Evolutionary conservation across 2,888 invertebrate genomes (phyloP).

Genomic region (Drosophila parthenogenetica): DNA sequence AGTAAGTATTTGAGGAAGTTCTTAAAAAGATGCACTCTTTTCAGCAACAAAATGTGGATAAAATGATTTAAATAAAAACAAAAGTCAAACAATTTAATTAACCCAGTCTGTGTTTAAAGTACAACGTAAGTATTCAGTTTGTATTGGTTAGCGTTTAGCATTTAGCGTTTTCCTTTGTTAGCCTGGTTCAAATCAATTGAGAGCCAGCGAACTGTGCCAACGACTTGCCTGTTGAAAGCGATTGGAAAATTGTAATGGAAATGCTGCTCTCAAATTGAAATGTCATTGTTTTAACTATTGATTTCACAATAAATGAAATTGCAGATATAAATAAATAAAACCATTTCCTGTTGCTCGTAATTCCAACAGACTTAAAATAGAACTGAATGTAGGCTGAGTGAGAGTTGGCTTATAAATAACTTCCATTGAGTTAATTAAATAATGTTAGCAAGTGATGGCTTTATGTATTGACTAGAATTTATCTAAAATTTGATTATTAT

Average conservation of each 20-base stretch:
- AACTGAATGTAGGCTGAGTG: neutral
- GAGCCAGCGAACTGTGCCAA: constrained; percentile 59
- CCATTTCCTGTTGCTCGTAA: neutral
- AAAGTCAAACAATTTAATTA: constrained; percentile 30
- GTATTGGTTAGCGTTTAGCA: neutral
- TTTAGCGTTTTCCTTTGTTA: constrained; percentile 14
- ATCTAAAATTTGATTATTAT: no score
- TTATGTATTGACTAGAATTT: no score
- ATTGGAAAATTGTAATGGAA: constrained; percentile 44
- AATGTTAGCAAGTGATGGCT: no score
- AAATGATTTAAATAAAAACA: neutral
- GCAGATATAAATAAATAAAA: constrained; percentile 1
- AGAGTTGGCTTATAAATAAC: no score
- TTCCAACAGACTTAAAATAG: no score
- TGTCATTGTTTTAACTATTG: constrained; percentile 8
- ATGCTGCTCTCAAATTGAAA: constrained; percentile 10
- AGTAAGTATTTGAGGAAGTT: neutral
- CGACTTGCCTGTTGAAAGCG: constrained; percentile 31
- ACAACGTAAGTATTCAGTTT: neutral
- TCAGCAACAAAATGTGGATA: neutral
- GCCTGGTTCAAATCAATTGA: constrained; percentile 44
- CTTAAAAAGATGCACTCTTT: neutral
- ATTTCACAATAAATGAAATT: neutral
- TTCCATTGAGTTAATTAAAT: no score
- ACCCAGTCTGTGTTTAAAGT: neutral